A percentile compares a stretch with the other conserved stretches of the same genome.
Evolutionary conservation across 2,797 vertebrate species (phyloP).

Genomic region (Antennarius maculatus): DNA sequence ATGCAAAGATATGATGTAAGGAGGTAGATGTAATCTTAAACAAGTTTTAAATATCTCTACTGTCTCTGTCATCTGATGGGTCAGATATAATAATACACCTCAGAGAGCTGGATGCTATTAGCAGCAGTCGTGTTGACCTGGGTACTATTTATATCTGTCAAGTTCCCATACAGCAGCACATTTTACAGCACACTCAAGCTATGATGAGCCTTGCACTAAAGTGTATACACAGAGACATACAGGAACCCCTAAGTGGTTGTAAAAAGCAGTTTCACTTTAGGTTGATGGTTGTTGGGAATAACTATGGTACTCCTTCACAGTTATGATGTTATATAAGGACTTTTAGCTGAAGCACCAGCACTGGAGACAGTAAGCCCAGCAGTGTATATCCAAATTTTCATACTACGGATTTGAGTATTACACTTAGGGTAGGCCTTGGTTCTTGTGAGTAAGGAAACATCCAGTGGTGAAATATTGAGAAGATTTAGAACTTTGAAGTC

Average conservation of each 20-base stretch:
- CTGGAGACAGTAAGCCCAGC: conserved; percentile 10
- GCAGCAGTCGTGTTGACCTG: conserved; percentile 41
- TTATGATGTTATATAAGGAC: conserved; percentile 27
- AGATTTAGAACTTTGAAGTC: conserved; percentile 36
- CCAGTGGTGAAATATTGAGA: conserved; percentile 20
- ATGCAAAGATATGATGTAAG: conserved; percentile 1
- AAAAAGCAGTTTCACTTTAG: conserved; percentile 47
- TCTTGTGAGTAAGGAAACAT: conserved; percentile 13
- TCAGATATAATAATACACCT: conserved; percentile 17
- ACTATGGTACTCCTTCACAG: conserved; percentile 35
- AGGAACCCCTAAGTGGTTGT: conserved; percentile 30
- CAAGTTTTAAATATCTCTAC: conserved; percentile 13
- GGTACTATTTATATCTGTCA: conserved; percentile 51
- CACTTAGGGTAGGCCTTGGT: conserved; percentile 18
- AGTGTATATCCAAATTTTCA: conserved; percentile 10
- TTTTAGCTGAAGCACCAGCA: conserved; percentile 30
- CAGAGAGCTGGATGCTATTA: conserved; percentile 32
- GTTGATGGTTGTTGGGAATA: conserved; percentile 34
- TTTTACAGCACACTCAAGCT: conserved; percentile 53
- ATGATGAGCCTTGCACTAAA: conserved; percentile 34
- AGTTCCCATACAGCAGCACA: conserved; percentile 46
- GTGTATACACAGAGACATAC: conserved; percentile 22
- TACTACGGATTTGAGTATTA: conserved; percentile 27
- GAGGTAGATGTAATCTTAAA: conserved; percentile 1
- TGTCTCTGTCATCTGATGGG: conserved; percentile 20